Percentiles rank a stretch among this genome's conserved stretches.
These are phyloP conservation scores for Drosophila guanche DNA, from an alignment of 1,140 invertebrate genomes.

Conservation along the genomic window DNA sequence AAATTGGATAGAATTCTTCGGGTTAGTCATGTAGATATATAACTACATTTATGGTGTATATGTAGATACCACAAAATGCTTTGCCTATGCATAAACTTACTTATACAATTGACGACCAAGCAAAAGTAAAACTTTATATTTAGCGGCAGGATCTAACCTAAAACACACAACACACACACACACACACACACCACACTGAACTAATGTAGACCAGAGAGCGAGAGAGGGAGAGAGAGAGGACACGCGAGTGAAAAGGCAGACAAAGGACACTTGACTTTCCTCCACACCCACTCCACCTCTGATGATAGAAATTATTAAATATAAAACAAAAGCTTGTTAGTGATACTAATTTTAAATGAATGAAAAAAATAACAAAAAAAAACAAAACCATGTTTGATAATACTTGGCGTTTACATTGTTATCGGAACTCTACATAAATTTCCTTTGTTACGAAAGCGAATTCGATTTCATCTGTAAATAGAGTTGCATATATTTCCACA, in stretches of 20 bases:
- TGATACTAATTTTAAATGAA: slow-evolving; percentile 77
- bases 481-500: neutral
- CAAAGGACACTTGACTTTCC: neutral
- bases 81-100: slow-evolving; percentile 61
- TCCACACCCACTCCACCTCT: slow-evolving; percentile 12
- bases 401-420: slow-evolving; percentile 52
- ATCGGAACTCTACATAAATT: slow-evolving; percentile 13
- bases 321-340: slow-evolving; percentile 67
- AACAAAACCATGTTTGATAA: slow-evolving; percentile 42
- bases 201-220: slow-evolving; percentile 34
- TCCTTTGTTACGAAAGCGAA: slow-evolving; percentile 25
- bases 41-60: slow-evolving; percentile 8
- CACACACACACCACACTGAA: slow-evolving; percentile 29
- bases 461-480: slow-evolving; percentile 47
- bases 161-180: slow-evolving; percentile 14
- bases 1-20: slow-evolving; percentile 24
- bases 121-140: slow-evolving; percentile 76
- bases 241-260: neutral
- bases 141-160: slow-evolving; percentile 53
- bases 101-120: slow-evolving; percentile 75
- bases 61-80: slow-evolving; percentile 47
- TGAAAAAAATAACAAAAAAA: slow-evolving; percentile 5
- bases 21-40: slow-evolving; percentile 40
- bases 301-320: slow-evolving; percentile 25
- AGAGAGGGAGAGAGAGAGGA: slow-evolving; percentile 13